Conservation (phyloP, 30 jellyfish, hydroid and myxozoan species). For the Haliclystus octoradiatus region DNA sequence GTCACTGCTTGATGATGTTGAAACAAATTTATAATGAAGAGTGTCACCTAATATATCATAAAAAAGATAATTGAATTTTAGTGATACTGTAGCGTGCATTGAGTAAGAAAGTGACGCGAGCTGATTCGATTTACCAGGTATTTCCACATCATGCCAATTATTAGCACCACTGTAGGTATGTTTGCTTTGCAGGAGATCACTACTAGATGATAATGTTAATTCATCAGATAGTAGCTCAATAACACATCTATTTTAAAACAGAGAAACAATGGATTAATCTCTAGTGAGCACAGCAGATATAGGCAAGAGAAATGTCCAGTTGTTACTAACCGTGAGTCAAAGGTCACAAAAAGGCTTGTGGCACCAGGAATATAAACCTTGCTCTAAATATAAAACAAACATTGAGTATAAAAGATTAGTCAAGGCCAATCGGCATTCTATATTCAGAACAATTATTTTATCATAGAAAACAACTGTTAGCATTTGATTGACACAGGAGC, state of each 20-base stretch:
- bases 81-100: too few species aligned
- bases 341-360: slow-evolving; percentile 58
- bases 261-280: too few species aligned
- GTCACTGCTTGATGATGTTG: slow-evolving; percentile 78
- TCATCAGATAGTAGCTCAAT: slow-evolving; percentile 78
- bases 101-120: neutral
- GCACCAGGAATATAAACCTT: slow-evolving; percentile 93
- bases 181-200: slow-evolving; percentile 41
- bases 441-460: neutral
- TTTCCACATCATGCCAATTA: slow-evolving; percentile 89
- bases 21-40: slow-evolving; percentile 61
- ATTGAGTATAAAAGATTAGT: neutral
- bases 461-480: neutral
- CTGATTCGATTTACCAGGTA: slow-evolving; percentile 51
- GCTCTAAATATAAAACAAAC: slow-evolving; percentile 30
- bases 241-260: slow-evolving; percentile 82
- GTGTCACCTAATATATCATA: slow-evolving; percentile 95
- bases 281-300: too few species aligned
- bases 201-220: slow-evolving; percentile 60
- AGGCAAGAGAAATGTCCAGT: too few species aligned
- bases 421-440: neutral
- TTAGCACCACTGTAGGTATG: slow-evolving; percentile 69
- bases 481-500: too few species aligned
- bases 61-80: too few species aligned
- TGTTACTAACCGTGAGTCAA: slow-evolving; percentile 74